Evolutionary conservation across 2,113 vertebrate genomes (phyloP).

Genomic region (Halcyon malimbica): DNA sequence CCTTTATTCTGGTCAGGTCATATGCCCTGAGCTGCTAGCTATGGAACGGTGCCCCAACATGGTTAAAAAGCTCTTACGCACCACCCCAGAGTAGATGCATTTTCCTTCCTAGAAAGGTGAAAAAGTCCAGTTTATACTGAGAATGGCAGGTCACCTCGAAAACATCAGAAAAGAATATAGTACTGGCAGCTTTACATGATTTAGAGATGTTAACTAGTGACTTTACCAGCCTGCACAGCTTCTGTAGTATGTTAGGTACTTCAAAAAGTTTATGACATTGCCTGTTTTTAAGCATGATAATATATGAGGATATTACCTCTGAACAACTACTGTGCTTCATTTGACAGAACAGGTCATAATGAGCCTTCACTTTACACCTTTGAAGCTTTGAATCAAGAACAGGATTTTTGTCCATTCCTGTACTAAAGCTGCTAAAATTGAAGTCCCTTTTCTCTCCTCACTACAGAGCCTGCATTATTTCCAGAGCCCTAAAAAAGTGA

Average conservation of each 20-base stretch:
- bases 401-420: conserved; percentile 14
- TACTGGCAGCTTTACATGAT: not conserved
- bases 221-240: not conserved
- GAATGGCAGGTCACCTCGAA: conserved; percentile 32
- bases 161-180: not conserved
- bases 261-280: conserved; percentile 44
- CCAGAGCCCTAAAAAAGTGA: not conserved
- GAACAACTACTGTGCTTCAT: conserved; percentile 23
- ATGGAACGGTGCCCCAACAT: not conserved
- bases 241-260: not conserved
- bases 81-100: not conserved
- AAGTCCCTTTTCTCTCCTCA: not conserved
- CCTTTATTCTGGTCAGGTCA: not conserved
- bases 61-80: not conserved
- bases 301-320: conserved; percentile 32
- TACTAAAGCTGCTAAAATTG: not conserved
- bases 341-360: conserved; percentile 41
- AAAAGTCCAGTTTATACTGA: not conserved
- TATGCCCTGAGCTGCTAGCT: not conserved
- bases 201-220: conserved; percentile 30
- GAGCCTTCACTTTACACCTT: conserved; percentile 8
- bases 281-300: conserved; percentile 38
- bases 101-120: not conserved
- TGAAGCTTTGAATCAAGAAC: conserved; percentile 38
- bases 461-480: not conserved